Evolutionary conservation across 2,797 vertebrate species (phyloP).

Genomic region (Hypotaenidia philippensis): DNA sequence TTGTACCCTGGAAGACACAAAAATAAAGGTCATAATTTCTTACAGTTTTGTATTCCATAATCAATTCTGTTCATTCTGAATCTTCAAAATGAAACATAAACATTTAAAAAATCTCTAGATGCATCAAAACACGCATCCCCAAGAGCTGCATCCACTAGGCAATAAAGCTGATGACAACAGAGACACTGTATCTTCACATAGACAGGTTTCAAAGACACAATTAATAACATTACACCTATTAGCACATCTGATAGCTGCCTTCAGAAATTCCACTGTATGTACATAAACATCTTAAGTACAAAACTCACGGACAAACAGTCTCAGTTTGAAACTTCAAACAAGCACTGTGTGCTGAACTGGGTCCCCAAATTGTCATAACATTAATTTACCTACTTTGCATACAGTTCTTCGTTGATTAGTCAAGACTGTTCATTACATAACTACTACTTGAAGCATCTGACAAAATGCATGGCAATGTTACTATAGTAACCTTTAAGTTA

Average conservation of each 20-base stretch:
- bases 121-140: constrained; percentile 28
- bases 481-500: background rate
- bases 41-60: constrained; percentile 28
- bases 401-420: background rate
- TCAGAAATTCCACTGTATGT: background rate
- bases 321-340: background rate
- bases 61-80: constrained; percentile 23
- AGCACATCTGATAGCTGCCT: constrained; percentile 28
- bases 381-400: background rate
- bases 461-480: background rate
- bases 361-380: background rate
- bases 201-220: constrained; percentile 21
- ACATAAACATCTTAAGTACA: background rate
- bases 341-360: background rate
- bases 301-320: background rate
- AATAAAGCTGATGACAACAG: background rate
- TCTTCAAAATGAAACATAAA: constrained; percentile 65
- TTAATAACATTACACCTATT: background rate
- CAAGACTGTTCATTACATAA: background rate
- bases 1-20: constrained; percentile 3
- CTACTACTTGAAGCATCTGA: background rate
- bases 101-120: constrained; percentile 13
- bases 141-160: constrained; percentile 29
- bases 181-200: background rate
- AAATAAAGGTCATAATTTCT: background rate